Conservation (phyloP, 1,140 invertebrate genomes). For the Tyrophagus putrescentiae region DNA sequence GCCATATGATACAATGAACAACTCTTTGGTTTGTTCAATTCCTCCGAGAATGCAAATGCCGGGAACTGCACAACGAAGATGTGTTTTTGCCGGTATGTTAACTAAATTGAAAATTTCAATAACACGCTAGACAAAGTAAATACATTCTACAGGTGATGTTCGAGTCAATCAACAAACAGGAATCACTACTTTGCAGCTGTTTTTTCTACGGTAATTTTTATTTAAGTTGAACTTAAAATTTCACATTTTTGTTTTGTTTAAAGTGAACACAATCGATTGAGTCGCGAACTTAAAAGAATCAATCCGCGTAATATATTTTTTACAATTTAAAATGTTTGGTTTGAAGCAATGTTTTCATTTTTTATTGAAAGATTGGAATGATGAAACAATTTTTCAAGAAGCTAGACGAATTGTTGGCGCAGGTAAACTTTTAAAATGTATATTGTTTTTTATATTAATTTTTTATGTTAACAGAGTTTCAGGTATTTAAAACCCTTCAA, state of each 20-base stretch:
- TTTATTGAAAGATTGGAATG: too few species aligned
- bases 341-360: too few species aligned
- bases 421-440: neutral
- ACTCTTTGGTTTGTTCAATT: slow-evolving; percentile 4
- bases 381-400: too few species aligned
- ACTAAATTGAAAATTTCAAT: too few species aligned
- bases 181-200: slow-evolving; percentile 33
- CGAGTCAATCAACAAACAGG: slow-evolving; percentile 39
- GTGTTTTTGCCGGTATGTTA: neutral
- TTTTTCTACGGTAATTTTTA: slow-evolving; percentile 28
- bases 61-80: neutral
- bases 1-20: slow-evolving; percentile 21
- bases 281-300: slow-evolving; percentile 34
- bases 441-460: too few species aligned
- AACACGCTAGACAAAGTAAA: too few species aligned
- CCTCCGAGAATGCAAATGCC: neutral
- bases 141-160: slow-evolving; percentile 35
- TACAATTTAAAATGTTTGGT: too few species aligned
- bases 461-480: too few species aligned
- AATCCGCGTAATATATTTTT: slow-evolving; percentile 38
- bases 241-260: too few species aligned
- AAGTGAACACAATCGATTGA: slow-evolving; percentile 39
- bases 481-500: too few species aligned
- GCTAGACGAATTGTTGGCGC: slow-evolving; percentile 64
- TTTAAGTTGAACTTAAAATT: too few species aligned